These are phyloP conservation scores for Chloromyia formosa DNA, from an alignment of 2,888 invertebrate species.

Conservation along the genomic window DNA sequence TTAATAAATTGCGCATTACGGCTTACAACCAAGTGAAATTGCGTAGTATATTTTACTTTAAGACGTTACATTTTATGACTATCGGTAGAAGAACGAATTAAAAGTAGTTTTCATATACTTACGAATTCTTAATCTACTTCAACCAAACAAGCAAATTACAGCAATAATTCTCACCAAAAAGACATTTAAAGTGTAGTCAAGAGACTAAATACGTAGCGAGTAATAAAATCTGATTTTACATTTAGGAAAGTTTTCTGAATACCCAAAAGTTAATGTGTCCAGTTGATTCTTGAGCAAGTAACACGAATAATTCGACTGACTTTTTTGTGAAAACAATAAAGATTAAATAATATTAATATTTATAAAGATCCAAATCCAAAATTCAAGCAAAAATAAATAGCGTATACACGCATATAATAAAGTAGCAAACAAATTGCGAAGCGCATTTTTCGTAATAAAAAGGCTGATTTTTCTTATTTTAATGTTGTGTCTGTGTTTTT, in stretches of 20 bases:
- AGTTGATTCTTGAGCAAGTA: background rate
- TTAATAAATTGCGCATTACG: background rate
- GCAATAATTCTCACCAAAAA: slow-evolving; percentile 20
- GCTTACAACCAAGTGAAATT: background rate
- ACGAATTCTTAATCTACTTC: background rate
- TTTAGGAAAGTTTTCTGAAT: background rate
- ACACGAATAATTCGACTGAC: slow-evolving; percentile 46
- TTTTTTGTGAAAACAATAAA: slow-evolving; percentile 44
- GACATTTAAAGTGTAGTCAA: background rate
- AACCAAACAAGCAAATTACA: slow-evolving; percentile 11
- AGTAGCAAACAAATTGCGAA: slow-evolving; percentile 11
- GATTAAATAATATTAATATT: slow-evolving; percentile 29
- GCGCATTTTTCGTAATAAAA: slow-evolving; percentile 40
- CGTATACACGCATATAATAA: slow-evolving; percentile 1
- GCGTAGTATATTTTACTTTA: too few relatives aligned
- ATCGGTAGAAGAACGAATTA: background rate
- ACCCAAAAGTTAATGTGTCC: background rate
- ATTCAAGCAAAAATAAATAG: background rate
- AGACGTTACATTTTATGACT: too few relatives aligned
- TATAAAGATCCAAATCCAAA: too few relatives aligned
- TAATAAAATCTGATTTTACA: background rate
- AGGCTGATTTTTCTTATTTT: slow-evolving; percentile 52
- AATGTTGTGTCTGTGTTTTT: slow-evolving; percentile 50
- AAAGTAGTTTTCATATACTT: background rate
- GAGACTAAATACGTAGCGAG: background rate